Evolutionary conservation across 2,888 invertebrate species (phyloP), one percentile per base, ranked within the genome.

Genomic region (Trypoxylon attenuatum): DNA sequence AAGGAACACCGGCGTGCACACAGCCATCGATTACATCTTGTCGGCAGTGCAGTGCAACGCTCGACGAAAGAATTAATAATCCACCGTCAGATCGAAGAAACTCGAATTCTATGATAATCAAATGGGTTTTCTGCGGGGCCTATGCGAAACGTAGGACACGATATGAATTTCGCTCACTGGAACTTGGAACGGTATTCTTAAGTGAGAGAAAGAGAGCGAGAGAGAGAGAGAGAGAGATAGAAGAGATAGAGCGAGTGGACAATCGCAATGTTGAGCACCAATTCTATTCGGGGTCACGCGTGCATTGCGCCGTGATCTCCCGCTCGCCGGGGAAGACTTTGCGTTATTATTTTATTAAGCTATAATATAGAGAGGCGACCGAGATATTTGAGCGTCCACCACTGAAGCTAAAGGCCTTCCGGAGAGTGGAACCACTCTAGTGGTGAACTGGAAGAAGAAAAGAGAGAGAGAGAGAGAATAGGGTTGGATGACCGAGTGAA

Each of bases 51-150:
- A 25, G 54, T 19, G 25, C 46, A 59, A 57, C 42, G 33, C 42
- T 52, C 1, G 38, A 18, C 8, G 33, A 43, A 65, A 61, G 53
- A 71, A 76, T 76, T 73, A 67, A 76, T 76, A 72, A 76, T 63
- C 50, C 45, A 1, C 42, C 58, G 39, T 55, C 19, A 49, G 56
- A 79, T 81, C 79, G 76, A 79, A 79, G 74, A 69, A 84, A 84
- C 76, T 83, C 71, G 82, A 82, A 84, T 84, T 84, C 82, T 84
- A 84, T 84, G 84, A 54, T 83, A 84, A 84, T 84, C 77, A 79
- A 84, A 84, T 83, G 82, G 78, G 61, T 50, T 68, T 3, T 68
- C 64, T 27, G 53, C 18, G 15, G 25, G 8, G 13, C 51, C 42
- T 39, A 41, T 25, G 27, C 50, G 63, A 1, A 3, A 13, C 6